Evolutionary conservation across 1,140 invertebrate species (phyloP).

Genomic region (Zaprionus ornatus): DNA sequence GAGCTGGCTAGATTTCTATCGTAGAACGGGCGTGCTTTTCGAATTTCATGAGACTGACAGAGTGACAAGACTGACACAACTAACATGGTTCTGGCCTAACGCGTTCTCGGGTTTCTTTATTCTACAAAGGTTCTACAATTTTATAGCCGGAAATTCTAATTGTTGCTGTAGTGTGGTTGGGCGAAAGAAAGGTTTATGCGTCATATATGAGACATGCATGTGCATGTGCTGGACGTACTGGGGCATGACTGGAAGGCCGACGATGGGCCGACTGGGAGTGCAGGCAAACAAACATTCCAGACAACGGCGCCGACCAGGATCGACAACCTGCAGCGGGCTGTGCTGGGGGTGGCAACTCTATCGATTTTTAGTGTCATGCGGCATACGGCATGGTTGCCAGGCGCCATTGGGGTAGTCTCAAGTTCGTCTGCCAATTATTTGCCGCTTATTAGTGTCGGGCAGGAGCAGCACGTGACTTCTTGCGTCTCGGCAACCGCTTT

Average conservation of each 20-base stretch:
- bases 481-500: conserved; percentile 69
- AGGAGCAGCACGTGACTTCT: conserved; percentile 74
- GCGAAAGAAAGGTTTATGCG: conserved; percentile 25
- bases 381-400: conserved; percentile 31
- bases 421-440: conserved; percentile 81
- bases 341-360: conserved; percentile 48
- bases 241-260: not conserved
- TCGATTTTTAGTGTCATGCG: conserved; percentile 73
- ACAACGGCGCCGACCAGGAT: conserved; percentile 53
- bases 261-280: conserved; percentile 31
- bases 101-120: conserved; percentile 41
- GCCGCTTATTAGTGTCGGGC: conserved; percentile 70
- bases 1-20: conserved; percentile 6
- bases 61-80: conserved; percentile 34
- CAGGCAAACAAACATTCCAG: conserved; percentile 59
- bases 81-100: conserved; percentile 70
- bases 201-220: conserved; percentile 17
- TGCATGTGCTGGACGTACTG: conserved; percentile 16
- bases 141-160: conserved; percentile 78
- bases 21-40: conserved; percentile 18
- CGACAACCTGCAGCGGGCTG: conserved; percentile 68
- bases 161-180: conserved; percentile 46
- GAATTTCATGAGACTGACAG: conserved; percentile 32
- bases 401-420: conserved; percentile 76
- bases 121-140: conserved; percentile 28